Evolutionary conservation across 2,113 vertebrate species (phyloP).

Genomic region (Charina bottae): DNA sequence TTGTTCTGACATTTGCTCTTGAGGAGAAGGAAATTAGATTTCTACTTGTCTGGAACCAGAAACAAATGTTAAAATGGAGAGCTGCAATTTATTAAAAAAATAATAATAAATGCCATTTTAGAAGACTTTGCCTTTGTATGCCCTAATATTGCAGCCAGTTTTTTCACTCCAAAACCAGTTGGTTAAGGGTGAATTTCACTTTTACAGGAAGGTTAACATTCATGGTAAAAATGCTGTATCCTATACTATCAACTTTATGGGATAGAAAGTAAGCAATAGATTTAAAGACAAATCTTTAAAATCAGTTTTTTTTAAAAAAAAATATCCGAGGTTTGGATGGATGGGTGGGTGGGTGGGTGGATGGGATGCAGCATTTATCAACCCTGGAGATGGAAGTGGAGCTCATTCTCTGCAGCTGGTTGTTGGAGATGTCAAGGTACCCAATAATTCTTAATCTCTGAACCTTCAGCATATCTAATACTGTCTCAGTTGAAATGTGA

Average conservation of each 20-base stretch:
- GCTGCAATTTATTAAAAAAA: constrained; percentile 61
- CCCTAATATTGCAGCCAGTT: constrained; percentile 24
- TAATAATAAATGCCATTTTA: constrained; percentile 54
- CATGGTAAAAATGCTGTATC: not conserved
- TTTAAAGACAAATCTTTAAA: not conserved
- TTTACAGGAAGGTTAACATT: not conserved
- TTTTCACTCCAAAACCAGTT: not conserved
- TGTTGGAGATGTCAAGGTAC: not conserved
- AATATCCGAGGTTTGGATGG: not conserved
- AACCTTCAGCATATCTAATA: not conserved
- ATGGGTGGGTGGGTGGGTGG: no score
- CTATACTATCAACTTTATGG: accelerated
- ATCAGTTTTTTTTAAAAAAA: not conserved
- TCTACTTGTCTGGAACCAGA: constrained; percentile 71
- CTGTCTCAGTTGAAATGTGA: not conserved
- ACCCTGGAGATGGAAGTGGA: accelerated
- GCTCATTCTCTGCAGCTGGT: not conserved
- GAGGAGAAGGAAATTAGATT: constrained; percentile 73
- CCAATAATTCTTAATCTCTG: not conserved
- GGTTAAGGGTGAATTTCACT: constrained; percentile 15
- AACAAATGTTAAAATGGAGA: constrained; percentile 75
- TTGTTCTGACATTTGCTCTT: constrained; percentile 71
- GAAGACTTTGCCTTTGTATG: constrained; percentile 39
- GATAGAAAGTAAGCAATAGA: not conserved
- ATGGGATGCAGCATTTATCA: not conserved